Percentiles rank a stretch among this genome's conserved stretches.
These are phyloP conservation scores for Lycocerus yunnanus DNA, from an alignment of 2,888 invertebrate species.

Conservation along the genomic window DNA sequence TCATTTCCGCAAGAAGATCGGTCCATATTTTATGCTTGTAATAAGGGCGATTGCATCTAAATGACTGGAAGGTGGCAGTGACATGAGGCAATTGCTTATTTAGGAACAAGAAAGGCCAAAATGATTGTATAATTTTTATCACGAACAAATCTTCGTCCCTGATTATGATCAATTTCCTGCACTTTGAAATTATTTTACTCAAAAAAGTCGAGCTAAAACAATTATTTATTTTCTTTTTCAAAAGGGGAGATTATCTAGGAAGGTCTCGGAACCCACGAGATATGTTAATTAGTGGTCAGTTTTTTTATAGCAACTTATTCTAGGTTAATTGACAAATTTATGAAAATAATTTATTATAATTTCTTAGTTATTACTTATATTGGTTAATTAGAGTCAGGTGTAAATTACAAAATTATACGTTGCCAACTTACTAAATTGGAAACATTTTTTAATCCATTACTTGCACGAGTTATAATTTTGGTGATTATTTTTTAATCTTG, in stretches of 20 bases:
- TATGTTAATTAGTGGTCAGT: not conserved
- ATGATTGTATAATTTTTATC: not conserved
- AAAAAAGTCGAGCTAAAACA: not conserved
- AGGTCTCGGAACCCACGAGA: not conserved
- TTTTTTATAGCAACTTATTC: not conserved
- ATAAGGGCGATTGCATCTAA: conserved; percentile 50
- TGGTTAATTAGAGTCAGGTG: not conserved
- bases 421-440: not conserved
- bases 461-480: not conserved
- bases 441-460: not conserved
- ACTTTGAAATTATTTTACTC: not conserved
- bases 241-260: not conserved
- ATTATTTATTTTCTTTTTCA: not conserved
- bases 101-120: conserved; percentile 34
- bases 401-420: conserved; percentile 1
- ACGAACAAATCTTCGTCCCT: not conserved
- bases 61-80: conserved; percentile 45
- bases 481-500: not conserved
- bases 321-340: not conserved
- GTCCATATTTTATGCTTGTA: conserved; percentile 49
- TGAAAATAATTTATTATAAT: not conserved
- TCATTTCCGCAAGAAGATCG: conserved; percentile 48
- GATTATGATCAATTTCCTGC: not conserved
- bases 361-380: not conserved
- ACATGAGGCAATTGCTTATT: conserved; percentile 43